Base-by-base conservation (phyloP, 2,113 vertebrate species). In the Oceanites oceanicus region DNA sequence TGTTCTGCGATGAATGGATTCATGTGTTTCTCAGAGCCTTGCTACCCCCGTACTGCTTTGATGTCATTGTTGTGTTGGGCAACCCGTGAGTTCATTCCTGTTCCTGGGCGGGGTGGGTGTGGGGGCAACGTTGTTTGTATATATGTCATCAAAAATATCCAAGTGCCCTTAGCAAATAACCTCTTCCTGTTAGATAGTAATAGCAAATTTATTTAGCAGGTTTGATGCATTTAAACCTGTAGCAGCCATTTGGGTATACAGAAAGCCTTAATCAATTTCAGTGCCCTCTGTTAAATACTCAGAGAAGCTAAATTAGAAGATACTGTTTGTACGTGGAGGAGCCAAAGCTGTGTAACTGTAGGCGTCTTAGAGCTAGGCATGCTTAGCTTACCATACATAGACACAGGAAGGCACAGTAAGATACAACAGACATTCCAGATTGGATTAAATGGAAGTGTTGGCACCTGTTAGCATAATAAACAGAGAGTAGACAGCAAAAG, bases 371-470 rank as follows among this genome's bases (percentile, higher is more conserved):
- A 91, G 83, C 89, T 94, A 44, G 88, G 83, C 83, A 22, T 62
- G 79, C 91, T 86, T 73, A 70, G 45, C 65, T 94, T 81, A 71
- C 89, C 89, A 63, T 84, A 71, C 88, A 77, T 53, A 88, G 91
- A 15, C 82, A 66, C 49, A 70, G 77, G 88, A 81, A 96, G 38
- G 74, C 94, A 82, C 68, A 42, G 88, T 21, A 58, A 92, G 78
- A 72, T 72, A 58, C 23, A 90, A 79, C 68, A 94, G 88, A 91
- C 92, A 71, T 86, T 76, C 88, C 95, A 91, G 91, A 88, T 62
- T 88, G 95, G 78, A 90, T 96, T 72, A 90, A 93, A 79, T 92
- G 71, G 75, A 90, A 88, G 76, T 86, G 91, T 92, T 95, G 86
- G 82, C 86, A 94, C 86, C 86, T 93, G 90, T 70, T 88, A 83